These are phyloP conservation scores for Chaetophractus vellerosus DNA, from an alignment of 2,797 vertebrate genomes.

Conservation along the genomic window DNA sequence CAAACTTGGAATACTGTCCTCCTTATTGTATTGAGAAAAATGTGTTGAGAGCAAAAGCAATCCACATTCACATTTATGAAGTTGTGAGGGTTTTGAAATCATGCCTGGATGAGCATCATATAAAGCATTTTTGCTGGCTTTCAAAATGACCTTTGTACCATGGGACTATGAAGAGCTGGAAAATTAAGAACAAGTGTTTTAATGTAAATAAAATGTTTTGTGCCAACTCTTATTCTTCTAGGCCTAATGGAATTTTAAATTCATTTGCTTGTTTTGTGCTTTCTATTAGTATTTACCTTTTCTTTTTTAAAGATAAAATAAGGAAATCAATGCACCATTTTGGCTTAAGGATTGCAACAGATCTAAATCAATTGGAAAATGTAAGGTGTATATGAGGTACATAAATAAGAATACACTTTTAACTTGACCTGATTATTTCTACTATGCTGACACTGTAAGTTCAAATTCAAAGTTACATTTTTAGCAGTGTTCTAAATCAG, in stretches of 20 bases:
- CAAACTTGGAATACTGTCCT: slow-evolving; percentile 35
- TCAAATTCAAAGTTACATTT: slow-evolving; percentile 33
- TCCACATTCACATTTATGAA: slow-evolving; percentile 64
- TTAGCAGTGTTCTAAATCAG: not conserved
- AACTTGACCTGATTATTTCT: not conserved
- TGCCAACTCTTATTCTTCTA: not conserved
- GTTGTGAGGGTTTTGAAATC: slow-evolving; percentile 54
- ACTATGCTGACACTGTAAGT: not conserved
- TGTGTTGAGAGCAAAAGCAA: slow-evolving; percentile 52
- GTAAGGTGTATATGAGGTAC: not conserved
- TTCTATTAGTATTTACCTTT: not conserved
- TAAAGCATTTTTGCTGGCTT: slow-evolving; percentile 32
- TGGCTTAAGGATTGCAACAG: not conserved
- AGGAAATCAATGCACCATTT: not conserved
- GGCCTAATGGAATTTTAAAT: slow-evolving; percentile 12
- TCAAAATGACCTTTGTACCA: not conserved
- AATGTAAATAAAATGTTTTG: slow-evolving; percentile 15
- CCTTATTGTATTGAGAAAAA: slow-evolving; percentile 65
- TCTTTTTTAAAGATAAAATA: slow-evolving; percentile 45
- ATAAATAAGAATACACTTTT: slow-evolving; percentile 2
- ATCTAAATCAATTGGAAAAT: slow-evolving; percentile 20
- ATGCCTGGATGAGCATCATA: slow-evolving; percentile 39
- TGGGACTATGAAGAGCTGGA: not conserved
- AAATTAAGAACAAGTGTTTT: slow-evolving; percentile 51
- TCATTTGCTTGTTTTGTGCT: not conserved